A percentile compares a stretch with the other conserved stretches of the same genome.
These are phyloP conservation scores for Cosmorhoe ocellata DNA, from an alignment of 2,888 invertebrate species.

Conservation along the genomic window DNA sequence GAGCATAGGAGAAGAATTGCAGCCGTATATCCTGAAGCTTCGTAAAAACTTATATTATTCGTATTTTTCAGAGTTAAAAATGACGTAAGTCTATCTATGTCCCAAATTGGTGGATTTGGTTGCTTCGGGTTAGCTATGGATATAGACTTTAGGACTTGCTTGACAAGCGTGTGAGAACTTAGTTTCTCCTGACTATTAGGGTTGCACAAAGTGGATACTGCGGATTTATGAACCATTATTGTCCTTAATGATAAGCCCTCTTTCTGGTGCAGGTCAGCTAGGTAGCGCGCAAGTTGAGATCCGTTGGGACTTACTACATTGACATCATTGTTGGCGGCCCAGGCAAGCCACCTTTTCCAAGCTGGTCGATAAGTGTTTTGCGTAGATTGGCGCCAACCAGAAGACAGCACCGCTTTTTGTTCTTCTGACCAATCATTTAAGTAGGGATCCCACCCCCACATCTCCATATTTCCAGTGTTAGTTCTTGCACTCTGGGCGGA, in stretches of 20 bases:
- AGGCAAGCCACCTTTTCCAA: conserved; percentile 33
- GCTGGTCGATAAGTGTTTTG: conserved; percentile 29
- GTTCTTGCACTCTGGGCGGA: conserved; percentile 22
- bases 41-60: not conserved
- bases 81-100: not conserved
- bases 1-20: not conserved
- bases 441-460: conserved; percentile 35
- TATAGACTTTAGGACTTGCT: not conserved
- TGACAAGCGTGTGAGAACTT: not conserved
- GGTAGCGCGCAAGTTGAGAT: not conserved
- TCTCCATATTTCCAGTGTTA: conserved; percentile 36
- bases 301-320: conserved; percentile 15
- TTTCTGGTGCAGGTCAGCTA: not conserved
- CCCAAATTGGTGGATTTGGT: not conserved
- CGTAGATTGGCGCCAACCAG: conserved; percentile 29
- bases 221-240: conserved; percentile 1
- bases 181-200: not conserved
- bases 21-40: not conserved
- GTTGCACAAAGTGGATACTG: not conserved
- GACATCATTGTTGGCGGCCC: conserved; percentile 21
- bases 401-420: conserved; percentile 20
- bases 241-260: not conserved
- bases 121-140: not conserved
- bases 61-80: no score
- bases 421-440: conserved; percentile 23